Conservation (phyloP, 1,140 invertebrate genomes). For the Melipona quadrifasciata region DNA sequence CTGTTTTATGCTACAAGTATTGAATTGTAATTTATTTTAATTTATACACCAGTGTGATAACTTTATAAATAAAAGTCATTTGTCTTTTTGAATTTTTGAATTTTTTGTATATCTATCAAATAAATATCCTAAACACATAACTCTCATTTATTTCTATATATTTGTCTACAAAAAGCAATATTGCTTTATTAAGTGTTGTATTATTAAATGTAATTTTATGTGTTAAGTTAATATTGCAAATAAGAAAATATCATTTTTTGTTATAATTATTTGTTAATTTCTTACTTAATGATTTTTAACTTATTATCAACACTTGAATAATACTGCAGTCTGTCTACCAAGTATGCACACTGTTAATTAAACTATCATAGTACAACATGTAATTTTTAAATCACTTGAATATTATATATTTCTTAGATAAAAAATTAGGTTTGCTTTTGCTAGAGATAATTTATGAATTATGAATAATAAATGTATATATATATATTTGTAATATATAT, state of each 20-base stretch:
- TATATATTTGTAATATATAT: background rate
- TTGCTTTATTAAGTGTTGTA: background rate
- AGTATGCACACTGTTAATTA: constrained; percentile 5
- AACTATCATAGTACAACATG: background rate
- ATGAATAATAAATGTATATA: background rate
- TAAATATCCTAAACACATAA: background rate
- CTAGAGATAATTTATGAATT: background rate
- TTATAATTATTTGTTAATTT: background rate
- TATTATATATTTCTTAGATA: background rate
- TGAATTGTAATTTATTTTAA: background rate
- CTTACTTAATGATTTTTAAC: background rate
- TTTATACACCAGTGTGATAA: background rate
- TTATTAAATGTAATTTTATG: background rate
- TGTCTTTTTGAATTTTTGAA: background rate
- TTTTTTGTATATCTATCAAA: background rate
- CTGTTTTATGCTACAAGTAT: constrained; percentile 43
- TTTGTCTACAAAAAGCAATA: background rate
- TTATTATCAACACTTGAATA: background rate
- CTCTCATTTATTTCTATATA: background rate
- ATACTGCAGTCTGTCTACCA: background rate
- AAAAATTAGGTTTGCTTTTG: background rate
- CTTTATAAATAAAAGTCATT: background rate
- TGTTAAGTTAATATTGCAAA: background rate
- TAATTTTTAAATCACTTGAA: background rate
- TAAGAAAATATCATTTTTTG: background rate